These are phyloP conservation scores for Pogonognathellus flavescens DNA, from an alignment of 1,140 invertebrate species.

Conservation along the genomic window DNA sequence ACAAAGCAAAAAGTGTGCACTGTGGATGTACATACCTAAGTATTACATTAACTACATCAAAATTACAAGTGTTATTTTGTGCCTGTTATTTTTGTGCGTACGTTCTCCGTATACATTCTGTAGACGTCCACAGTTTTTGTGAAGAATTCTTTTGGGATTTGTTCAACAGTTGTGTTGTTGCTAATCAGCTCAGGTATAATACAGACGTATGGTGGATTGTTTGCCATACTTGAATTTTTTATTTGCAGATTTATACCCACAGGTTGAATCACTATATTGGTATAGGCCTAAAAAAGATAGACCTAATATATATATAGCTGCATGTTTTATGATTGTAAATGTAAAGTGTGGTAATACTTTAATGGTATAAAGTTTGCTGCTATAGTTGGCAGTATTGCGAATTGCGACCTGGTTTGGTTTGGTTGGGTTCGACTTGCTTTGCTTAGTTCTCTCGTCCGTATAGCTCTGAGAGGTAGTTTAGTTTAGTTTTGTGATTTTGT, in stretches of 20 bases:
- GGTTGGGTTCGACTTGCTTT: constrained; percentile 19
- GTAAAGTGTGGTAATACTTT: neutral
- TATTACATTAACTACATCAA: neutral
- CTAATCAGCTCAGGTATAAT: no score
- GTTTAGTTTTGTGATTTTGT: constrained; percentile 12
- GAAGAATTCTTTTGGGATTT: no score
- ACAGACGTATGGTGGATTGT: no score
- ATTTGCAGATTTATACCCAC: no score
- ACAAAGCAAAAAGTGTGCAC: neutral
- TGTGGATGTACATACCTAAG: neutral
- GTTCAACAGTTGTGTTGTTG: no score
- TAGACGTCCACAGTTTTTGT: no score
- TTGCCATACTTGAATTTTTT: no score
- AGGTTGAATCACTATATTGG: no score
- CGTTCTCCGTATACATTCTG: no score
- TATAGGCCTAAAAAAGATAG: no score
- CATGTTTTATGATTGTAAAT: neutral
- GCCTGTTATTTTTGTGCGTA: neutral
- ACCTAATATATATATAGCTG: neutral
- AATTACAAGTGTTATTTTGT: neutral
- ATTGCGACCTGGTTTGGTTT: constrained; percentile 44
- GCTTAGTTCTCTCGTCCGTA: neutral
- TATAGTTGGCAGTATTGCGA: constrained; percentile 4
- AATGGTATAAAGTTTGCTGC: neutral
- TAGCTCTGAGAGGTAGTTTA: neutral